Base-by-base conservation (phyloP, 92 coral and sea anemone species). In the Epizoanthus ramosus region DNA sequence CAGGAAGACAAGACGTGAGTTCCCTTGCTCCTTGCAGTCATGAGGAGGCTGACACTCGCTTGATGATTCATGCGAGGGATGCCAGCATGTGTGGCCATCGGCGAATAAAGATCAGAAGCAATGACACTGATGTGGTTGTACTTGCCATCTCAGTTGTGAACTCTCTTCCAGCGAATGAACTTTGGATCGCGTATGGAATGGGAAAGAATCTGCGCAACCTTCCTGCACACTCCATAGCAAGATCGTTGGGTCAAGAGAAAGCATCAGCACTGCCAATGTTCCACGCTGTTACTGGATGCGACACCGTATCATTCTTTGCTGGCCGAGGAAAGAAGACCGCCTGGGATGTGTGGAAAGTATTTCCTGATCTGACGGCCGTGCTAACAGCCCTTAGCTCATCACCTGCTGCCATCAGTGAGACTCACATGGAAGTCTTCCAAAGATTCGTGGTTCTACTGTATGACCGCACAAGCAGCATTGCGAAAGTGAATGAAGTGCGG, bases 91-190 rank as follows among this genome's bases (percentile, higher is more conserved):
- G 60, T 15, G 84, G 90, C 7, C 74, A 68, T 64, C 74, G 70
- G 18, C 56, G 81, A 39, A 88, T 91, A 16, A 88, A 50, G 84
- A 83, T 88, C 24, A 35, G 73, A 68, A 68, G 73, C 73, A 68
- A 67, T 33, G 73, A 91, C 85, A 89, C 90, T 8, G 95, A 92
- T 74, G 95, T 92, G 47, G 84, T 92, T 41, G 87, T 86, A 41
- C 82, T 91, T 1, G 89, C 91, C 12, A 61, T 91, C 35, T 91
- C 93, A 79, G 82, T 87, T 74, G 90, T 57, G 68, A 84, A 68
- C 83, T 69, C 80, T 17, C 81, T 87, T 13, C 61, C 43, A 37
- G 43, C 43, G 6, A 6, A 37, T 37, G 43, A 37, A 3, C 43
- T 37, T 3, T 37, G 43, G 6, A 6, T 37, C 5, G 6, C 43